Percentiles rank a stretch among this genome's conserved stretches.
Conservation (phyloP, 2,888 invertebrate genomes). For the Hemithea aestivaria region DNA sequence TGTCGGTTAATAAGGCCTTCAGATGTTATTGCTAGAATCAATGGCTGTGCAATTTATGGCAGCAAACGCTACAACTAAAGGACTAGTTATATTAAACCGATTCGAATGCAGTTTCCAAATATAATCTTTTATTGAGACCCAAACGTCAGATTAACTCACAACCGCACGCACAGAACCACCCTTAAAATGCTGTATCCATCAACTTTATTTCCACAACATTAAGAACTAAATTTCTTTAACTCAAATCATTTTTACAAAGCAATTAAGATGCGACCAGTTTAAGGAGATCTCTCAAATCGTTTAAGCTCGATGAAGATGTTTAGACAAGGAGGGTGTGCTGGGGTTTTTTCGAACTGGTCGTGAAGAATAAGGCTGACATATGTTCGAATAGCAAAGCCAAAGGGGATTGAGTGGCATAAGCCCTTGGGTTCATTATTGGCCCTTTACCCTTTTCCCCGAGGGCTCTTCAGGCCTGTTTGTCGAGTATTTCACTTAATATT, state of each 20-base stretch:
- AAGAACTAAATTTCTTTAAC: constrained; percentile 16
- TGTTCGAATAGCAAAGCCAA: constrained; percentile 58
- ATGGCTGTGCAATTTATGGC: no score
- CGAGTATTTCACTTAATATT: constrained; percentile 36
- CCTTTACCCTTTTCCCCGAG: constrained; percentile 54
- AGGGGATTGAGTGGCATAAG: constrained; percentile 69
- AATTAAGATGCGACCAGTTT: constrained; percentile 28
- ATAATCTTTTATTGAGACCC: constrained; percentile 1
- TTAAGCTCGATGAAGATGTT: constrained; percentile 10
- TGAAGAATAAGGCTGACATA: constrained; percentile 58
- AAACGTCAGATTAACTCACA: constrained; percentile 1
- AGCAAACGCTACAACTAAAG: no score
- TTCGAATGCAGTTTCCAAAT: constrained; percentile 1
- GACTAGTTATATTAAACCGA: no score
- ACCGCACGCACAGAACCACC: constrained; percentile 3
- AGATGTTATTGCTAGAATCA: no score
- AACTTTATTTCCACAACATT: constrained; percentile 9
- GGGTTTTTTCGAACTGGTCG: constrained; percentile 44
- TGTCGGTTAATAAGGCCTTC: no score
- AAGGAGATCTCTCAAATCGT: constrained; percentile 13
- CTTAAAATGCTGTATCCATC: constrained; percentile 4
- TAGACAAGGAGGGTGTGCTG: constrained; percentile 15
- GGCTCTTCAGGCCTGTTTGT: constrained; percentile 58
- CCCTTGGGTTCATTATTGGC: constrained; percentile 70
- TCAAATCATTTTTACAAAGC: constrained; percentile 22